A percentile compares a stretch with the other conserved stretches of the same genome.
Evolutionary conservation across 1,140 invertebrate genomes (phyloP).

Genomic region (Diuraphis noxia): DNA sequence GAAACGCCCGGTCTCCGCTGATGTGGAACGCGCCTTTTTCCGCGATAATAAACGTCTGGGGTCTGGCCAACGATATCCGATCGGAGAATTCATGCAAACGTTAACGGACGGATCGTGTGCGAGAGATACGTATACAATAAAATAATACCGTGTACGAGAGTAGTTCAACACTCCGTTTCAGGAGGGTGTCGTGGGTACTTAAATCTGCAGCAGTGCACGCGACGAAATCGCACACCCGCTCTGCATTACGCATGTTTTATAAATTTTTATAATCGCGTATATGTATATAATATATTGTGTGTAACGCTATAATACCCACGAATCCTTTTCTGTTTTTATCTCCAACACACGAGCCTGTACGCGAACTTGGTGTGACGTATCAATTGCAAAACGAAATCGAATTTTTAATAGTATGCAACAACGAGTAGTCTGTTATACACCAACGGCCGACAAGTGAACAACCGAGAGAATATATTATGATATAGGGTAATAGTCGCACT

Average conservation of each 20-base stretch:
- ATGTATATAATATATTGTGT: not conserved
- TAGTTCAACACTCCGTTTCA: not conserved
- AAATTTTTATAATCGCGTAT: conserved; percentile 8
- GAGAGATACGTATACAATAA: not conserved
- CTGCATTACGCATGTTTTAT: not conserved
- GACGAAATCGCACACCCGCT: not conserved
- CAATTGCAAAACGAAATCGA: not conserved
- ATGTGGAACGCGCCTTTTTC: not conserved
- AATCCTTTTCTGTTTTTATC: not conserved
- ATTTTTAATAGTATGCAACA: not conserved
- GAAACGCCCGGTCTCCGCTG: not conserved
- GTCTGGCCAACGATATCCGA: not conserved
- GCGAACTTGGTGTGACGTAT: not conserved
- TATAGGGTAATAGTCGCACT: not conserved
- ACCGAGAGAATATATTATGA: not conserved
- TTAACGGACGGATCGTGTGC: not conserved
- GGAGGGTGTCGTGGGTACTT: not conserved
- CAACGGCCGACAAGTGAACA: not conserved
- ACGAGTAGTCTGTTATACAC: not conserved
- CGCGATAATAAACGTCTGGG: not conserved
- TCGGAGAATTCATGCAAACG: not conserved
- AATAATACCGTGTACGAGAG: not conserved
- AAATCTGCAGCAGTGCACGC: not conserved
- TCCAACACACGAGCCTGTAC: not conserved
- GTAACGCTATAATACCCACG: not conserved